These are phyloP conservation scores for Drosophila limbata DNA, from an alignment of 2,888 invertebrate species.

Conservation along the genomic window DNA sequence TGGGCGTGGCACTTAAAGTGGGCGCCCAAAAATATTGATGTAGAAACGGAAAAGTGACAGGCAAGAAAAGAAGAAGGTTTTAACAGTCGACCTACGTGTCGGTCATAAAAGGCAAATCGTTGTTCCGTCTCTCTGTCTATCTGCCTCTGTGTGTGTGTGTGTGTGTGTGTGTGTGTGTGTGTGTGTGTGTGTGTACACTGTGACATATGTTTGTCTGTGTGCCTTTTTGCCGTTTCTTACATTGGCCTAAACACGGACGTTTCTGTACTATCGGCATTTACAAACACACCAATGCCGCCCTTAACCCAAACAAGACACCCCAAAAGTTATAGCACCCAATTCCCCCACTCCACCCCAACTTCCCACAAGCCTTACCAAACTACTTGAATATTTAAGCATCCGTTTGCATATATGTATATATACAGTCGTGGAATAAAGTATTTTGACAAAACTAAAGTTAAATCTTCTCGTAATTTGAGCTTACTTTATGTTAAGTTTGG, in stretches of 20 bases:
- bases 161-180: conserved; percentile 12
- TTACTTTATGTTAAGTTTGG: too few relatives aligned
- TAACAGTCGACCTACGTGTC: conserved; percentile 56
- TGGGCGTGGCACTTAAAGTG: conserved; percentile 30
- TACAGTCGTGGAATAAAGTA: too few relatives aligned
- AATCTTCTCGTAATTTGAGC: too few relatives aligned
- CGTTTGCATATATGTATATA: conserved; percentile 30
- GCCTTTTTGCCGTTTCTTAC: conserved; percentile 47
- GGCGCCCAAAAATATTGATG: conserved; percentile 36
- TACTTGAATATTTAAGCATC: conserved; percentile 58
- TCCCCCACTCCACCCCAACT: neutral
- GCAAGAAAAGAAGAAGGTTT: conserved; percentile 32
- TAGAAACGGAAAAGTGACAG: conserved; percentile 19
- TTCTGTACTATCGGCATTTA: conserved; percentile 53
- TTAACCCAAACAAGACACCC: conserved; percentile 28
- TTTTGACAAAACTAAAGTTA: too few relatives aligned
- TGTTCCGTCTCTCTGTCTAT: conserved; percentile 16
- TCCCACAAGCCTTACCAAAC: conserved; percentile 27
- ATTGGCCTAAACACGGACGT: conserved; percentile 35
- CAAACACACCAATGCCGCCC: conserved; percentile 26
- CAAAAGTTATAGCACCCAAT: neutral
- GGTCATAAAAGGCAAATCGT: conserved; percentile 53
- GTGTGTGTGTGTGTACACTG: neutral
- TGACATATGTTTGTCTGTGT: conserved; percentile 17
- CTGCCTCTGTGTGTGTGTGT: conserved; percentile 10